A percentile compares a stretch with the other conserved stretches of the same genome.
phyloP scores from a whole-genome alignment of 2,888 invertebrate genomes.

The Callyntrura guangdongensis region DNA sequence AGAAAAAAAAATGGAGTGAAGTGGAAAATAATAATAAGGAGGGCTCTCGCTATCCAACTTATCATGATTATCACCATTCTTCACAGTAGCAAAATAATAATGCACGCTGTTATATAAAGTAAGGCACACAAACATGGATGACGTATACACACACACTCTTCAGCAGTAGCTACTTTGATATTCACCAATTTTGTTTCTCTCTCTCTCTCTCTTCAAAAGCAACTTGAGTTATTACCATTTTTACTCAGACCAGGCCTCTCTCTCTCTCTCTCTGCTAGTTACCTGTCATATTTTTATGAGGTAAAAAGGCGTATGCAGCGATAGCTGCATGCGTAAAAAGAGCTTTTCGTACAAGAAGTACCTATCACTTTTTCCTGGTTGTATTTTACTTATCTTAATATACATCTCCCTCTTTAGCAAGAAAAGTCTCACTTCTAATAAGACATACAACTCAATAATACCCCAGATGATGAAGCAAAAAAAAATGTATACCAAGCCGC shows the following conservation, averaged over 20 bases:
- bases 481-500: slow-evolving; percentile 21
- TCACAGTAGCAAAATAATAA: slow-evolving; percentile 32
- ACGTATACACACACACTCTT: not conserved
- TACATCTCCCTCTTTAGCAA: not conserved
- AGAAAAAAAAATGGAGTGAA: slow-evolving; percentile 43
- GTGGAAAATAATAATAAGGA: slow-evolving; percentile 40
- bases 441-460: slow-evolving; percentile 69
- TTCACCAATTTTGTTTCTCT: slow-evolving; percentile 40
- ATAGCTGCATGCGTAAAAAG: not conserved
- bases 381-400: slow-evolving; percentile 7
- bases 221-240: slow-evolving; percentile 65
- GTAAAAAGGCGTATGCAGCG: not conserved
- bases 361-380: slow-evolving; percentile 65
- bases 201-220: slow-evolving; percentile 10
- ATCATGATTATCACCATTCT: slow-evolving; percentile 52
- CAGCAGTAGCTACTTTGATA: slow-evolving; percentile 64
- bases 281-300: slow-evolving; percentile 48
- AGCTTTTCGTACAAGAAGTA: not conserved
- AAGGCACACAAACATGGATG: slow-evolving; percentile 33
- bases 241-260: slow-evolving; percentile 10
- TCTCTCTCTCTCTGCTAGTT: slow-evolving; percentile 11
- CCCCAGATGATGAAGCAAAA: slow-evolving; percentile 44
- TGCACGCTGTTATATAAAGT: slow-evolving; percentile 39
- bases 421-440: slow-evolving; percentile 57
- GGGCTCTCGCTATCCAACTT: slow-evolving; percentile 9